A percentile compares a stretch with the other conserved stretches of the same genome.
Evolutionary conservation across 1,140 invertebrate genomes (phyloP).

Genomic region (Lanistes nyassanus): DNA sequence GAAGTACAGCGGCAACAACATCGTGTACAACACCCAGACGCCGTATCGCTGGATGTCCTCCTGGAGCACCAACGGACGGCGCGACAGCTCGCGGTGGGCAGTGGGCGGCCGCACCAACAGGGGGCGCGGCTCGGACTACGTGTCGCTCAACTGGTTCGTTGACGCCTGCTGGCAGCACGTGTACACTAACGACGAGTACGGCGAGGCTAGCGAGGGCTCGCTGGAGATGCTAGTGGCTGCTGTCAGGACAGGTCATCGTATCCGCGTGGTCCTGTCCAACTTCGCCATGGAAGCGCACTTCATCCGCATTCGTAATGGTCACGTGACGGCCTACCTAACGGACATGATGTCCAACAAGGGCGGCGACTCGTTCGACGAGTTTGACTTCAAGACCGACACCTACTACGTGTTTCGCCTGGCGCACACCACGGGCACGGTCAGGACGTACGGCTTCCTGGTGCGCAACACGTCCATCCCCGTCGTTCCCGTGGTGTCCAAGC

Average conservation of each 20-base stretch:
- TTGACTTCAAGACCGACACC: slow-evolving; percentile 37
- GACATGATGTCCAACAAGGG: slow-evolving; percentile 37
- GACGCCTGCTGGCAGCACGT: slow-evolving; percentile 38
- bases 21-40: slow-evolving; percentile 38
- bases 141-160: slow-evolving; percentile 39
- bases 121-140: slow-evolving; percentile 35
- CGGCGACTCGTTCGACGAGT: slow-evolving; percentile 30
- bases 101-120: slow-evolving; percentile 36
- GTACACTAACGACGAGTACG: slow-evolving; percentile 33
- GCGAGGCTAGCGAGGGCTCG: slow-evolving; percentile 27
- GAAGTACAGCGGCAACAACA: slow-evolving; percentile 37
- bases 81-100: slow-evolving; percentile 40
- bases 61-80: slow-evolving; percentile 36
- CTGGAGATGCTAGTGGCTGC: slow-evolving; percentile 28
- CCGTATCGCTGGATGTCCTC: slow-evolving; percentile 38
- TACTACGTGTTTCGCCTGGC: slow-evolving; percentile 30
- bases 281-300: slow-evolving; percentile 37
- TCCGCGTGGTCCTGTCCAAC: slow-evolving; percentile 31
- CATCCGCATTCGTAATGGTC: slow-evolving; percentile 28
- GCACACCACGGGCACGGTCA: slow-evolving; percentile 37
- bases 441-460: slow-evolving; percentile 35
- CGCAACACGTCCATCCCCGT: slow-evolving; percentile 33
- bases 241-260: slow-evolving; percentile 31
- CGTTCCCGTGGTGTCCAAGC: slow-evolving; percentile 31
- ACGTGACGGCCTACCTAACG: slow-evolving; percentile 33